Base-by-base conservation (phyloP, 2,888 invertebrate species). In the Ichneumon xanthorius region DNA sequence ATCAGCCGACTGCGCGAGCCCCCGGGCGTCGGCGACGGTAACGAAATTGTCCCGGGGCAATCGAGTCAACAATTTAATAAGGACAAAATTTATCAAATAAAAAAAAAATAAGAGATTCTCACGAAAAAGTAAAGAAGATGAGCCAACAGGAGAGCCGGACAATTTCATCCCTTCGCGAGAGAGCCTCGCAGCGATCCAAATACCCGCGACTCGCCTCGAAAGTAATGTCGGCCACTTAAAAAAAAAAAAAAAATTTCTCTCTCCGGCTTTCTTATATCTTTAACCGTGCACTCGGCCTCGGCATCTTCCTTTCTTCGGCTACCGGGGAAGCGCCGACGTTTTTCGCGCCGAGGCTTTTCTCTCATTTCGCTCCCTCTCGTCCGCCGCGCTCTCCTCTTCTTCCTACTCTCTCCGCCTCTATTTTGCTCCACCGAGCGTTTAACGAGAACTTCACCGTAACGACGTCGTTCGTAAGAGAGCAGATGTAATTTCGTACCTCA, bases 361-460 rank as follows among this genome's bases (percentile, higher is more conserved):
- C 78, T 79, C 70, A 79, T 79, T 79, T 70, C 58, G 48, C 61
- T 48, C 14, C 53, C 61, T 63, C 16, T 7, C 61, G 33, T 16
- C 61, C 16, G 6, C 61, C 16, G 14, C 55, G 30, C n/a, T 48
- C 5, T 6, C 40, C 53, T 2, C 63, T n/a, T 14, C n/a, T 63
- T 26, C 26, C 2, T 3, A 26, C 26, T 26, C 14, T 5, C 70
- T 7, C 50, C 50, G 6, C 48, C 19, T 14, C 65, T 9, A 37
- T 72, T 55, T 72, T 19, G 78, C 61, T 71, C 78, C 33, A 16
- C 61, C 61, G 78, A 50, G 70, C 78, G 86, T 87, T 86, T 76
- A 89, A 87, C 87, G 87, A 68, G 87, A 87, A 87, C 88, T 89
- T 89, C 84, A 80, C 85, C 50, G 88, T 85, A 86, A 33, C 85